These are phyloP conservation scores for Madoqua kirkii DNA, from an alignment of 2,113 vertebrate species.

Conservation along the genomic window DNA sequence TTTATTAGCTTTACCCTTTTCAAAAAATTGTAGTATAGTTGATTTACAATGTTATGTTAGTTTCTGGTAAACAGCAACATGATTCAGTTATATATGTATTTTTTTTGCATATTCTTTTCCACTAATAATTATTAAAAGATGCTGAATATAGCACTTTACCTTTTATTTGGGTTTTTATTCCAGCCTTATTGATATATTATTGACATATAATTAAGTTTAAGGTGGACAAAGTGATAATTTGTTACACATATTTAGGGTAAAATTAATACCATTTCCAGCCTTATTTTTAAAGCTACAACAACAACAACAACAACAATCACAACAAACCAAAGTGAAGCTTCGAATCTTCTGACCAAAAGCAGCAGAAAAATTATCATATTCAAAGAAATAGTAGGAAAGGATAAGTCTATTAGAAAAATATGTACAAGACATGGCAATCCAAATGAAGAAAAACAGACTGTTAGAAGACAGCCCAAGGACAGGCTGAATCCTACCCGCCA, in stretches of 20 bases:
- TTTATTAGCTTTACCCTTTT: neutral
- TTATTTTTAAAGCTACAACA: slow-evolving; percentile 2
- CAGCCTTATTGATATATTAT: neutral
- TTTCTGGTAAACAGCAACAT: neutral
- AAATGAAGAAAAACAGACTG: neutral
- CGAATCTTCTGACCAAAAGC: neutral
- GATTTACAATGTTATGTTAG: neutral
- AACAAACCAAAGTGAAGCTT: neutral
- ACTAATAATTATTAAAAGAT: neutral
- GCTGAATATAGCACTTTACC: neutral
- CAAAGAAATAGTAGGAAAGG: slow-evolving; percentile 1
- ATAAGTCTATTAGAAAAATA: neutral
- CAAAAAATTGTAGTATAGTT: neutral
- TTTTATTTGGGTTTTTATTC: neutral
- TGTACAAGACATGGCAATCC: neutral
- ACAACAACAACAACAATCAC: neutral
- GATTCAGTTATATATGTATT: neutral
- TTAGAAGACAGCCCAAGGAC: neutral
- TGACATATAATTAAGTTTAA: neutral
- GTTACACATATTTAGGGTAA: neutral
- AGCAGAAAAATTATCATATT: neutral
- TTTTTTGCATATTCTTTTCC: neutral
- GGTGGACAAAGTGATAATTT: neutral
- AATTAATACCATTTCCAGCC: neutral
- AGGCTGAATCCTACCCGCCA: neutral